Evolutionary conservation across 92 coral and sea anemone species (phyloP).

Genomic region (Parazoanthus atlanticus): DNA sequence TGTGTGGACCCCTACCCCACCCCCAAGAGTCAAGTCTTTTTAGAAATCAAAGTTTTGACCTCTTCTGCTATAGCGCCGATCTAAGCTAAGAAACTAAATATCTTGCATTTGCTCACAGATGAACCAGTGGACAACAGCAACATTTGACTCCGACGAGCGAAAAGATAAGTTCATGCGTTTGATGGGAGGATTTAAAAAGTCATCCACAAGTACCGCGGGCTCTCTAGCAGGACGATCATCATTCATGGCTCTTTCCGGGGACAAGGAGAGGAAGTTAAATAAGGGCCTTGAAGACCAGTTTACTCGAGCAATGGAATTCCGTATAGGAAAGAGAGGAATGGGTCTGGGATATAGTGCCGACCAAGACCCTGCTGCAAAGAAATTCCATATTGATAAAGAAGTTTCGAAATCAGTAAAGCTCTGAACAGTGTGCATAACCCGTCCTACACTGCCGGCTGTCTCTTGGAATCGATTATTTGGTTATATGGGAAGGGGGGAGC

Average conservation of each 20-base stretch:
- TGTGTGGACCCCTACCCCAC: no score
- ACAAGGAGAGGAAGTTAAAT: constrained; percentile 57
- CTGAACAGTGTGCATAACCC: background rate
- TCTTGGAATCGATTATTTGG: background rate
- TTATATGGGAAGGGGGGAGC: background rate
- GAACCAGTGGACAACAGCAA: constrained; percentile 73
- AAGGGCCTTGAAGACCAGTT: constrained; percentile 71
- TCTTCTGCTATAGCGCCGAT: background rate
- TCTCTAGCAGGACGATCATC: constrained; percentile 41
- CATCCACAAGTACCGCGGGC: constrained; percentile 9
- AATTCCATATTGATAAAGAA: constrained; percentile 71
- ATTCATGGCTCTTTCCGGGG: constrained; percentile 66
- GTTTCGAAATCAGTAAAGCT: constrained; percentile 63
- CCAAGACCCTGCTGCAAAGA: constrained; percentile 70
- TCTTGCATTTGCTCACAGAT: constrained; percentile 45
- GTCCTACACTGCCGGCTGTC: background rate
- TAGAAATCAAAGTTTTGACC: background rate
- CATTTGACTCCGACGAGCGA: constrained; percentile 74
- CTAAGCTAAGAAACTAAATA: background rate
- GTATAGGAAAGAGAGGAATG: constrained; percentile 65
- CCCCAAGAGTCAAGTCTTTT: no score
- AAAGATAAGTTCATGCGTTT: constrained; percentile 77
- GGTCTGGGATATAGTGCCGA: constrained; percentile 82
- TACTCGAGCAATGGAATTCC: constrained; percentile 72
- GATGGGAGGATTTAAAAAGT: constrained; percentile 84